Evolutionary conservation across 2,113 vertebrate species (phyloP), one percentile per base, ranked within the genome.

Genomic region (Rhabdornis inornatus): DNA sequence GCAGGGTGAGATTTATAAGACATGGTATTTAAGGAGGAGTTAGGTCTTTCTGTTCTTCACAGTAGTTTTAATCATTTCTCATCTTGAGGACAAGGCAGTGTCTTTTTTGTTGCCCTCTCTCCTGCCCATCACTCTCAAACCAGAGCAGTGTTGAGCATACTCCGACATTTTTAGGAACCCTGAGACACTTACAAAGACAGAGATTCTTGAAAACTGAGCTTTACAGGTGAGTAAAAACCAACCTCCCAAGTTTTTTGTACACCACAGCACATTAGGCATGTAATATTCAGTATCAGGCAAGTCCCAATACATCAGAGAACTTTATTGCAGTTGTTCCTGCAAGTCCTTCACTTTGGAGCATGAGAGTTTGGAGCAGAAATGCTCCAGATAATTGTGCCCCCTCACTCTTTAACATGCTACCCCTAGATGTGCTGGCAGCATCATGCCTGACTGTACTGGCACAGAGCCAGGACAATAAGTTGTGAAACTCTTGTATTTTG

Each of bases 111-210:
- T 61, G 28, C 52, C 33, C 47, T 47, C 68, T 80, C 50, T 83
- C 35, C 60, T 37, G 60, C 68, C 22, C 24, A 79, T 31, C 2
- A 1, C 68, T 66, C 59, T 13, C 7, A 72, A 85, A 83, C 5
- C 21, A 68, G 27, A 66, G 53, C 2, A 63, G 78, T 3, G 3
- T 31, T 1, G 2, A 65, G 37, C 1, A 4, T 4, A 35, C 18
- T 42, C 27, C 49, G 9, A 15, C 8, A 15, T 24, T 44, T 85
- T 76, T 10, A 60, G 68, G 52, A 80, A 37, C 19, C 14, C 17
- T n/a, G 28, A 78, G 71, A 59, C 28, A 61, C 11, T 18, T 86
- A 40, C 5, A 49, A 66, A 72, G 72, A 77, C 39, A 40, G 17
- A 71, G 5, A 80, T 37, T 56, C 37, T 68, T 59, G 25, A 85